phyloP scores from a whole-genome alignment of 1,140 invertebrate species.

The Diabrotica undecimpunctata region DNA sequence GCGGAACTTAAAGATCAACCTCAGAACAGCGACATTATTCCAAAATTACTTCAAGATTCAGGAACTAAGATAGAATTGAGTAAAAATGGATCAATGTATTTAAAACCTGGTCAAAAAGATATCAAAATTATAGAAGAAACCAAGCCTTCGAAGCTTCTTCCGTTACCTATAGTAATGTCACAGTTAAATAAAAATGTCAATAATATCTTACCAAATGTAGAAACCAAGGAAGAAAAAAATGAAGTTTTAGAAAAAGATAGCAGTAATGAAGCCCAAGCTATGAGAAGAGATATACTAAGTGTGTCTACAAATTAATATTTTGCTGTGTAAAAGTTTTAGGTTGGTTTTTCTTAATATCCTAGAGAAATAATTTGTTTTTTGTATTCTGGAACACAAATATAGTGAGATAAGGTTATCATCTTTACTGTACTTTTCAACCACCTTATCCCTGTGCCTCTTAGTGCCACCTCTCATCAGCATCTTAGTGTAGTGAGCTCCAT shows the following conservation, averaged over 20 bases:
- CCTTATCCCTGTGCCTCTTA: too few relatives aligned
- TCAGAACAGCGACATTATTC: neutral
- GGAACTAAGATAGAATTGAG: neutral
- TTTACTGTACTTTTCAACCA: too few relatives aligned
- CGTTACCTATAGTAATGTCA: conserved; percentile 22
- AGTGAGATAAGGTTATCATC: too few relatives aligned
- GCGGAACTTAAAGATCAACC: neutral
- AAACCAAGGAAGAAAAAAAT: conserved; percentile 11
- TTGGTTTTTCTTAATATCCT: too few relatives aligned
- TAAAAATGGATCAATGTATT: neutral
- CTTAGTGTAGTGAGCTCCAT: too few relatives aligned
- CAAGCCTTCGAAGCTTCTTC: conserved; percentile 10
- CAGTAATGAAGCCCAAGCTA: conserved; percentile 17
- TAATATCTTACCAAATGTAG: neutral
- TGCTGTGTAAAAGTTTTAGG: too few relatives aligned
- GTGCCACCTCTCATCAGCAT: too few relatives aligned
- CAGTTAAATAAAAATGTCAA: conserved; percentile 6
- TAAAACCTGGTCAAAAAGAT: neutral
- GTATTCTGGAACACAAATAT: too few relatives aligned
- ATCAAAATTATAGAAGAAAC: conserved; percentile 6
- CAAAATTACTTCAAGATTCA: neutral
- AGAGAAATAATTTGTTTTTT: too few relatives aligned
- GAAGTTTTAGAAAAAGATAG: neutral
- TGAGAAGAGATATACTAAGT: conserved; percentile 30
- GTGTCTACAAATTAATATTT: conserved; percentile 4